Evolutionary conservation across 1,140 invertebrate genomes (phyloP).

Genomic region (Drosophila paulistorum): DNA sequence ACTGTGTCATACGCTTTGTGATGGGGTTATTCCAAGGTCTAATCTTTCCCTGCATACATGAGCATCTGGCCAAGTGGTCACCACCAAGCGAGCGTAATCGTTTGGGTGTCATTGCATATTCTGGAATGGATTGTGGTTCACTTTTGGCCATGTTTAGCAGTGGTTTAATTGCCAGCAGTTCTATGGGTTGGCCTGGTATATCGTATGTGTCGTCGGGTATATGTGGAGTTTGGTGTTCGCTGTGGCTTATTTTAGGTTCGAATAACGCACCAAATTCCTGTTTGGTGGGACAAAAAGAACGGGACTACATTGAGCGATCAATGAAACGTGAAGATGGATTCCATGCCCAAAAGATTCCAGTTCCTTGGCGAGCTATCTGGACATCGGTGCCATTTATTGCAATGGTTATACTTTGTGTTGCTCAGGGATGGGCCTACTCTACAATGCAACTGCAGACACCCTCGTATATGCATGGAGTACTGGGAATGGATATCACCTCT

Average conservation of each 20-base stretch:
- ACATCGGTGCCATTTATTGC: slow-evolving; percentile 92
- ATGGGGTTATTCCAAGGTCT: slow-evolving; percentile 92
- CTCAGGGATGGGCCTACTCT: slow-evolving; percentile 97
- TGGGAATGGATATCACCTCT: slow-evolving; percentile 90
- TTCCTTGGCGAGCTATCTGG: slow-evolving; percentile 90
- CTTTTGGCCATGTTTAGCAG: slow-evolving; percentile 88
- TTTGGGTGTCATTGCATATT: slow-evolving; percentile 85
- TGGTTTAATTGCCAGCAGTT: slow-evolving; percentile 86
- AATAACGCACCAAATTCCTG: slow-evolving; percentile 87
- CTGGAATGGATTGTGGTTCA: slow-evolving; percentile 88
- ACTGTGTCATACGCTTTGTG: slow-evolving; percentile 86
- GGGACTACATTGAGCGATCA: slow-evolving; percentile 85
- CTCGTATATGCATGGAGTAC: slow-evolving; percentile 84
- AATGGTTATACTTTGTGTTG: slow-evolving; percentile 88
- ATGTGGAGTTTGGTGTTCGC: slow-evolving; percentile 85
- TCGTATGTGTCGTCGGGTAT: slow-evolving; percentile 90
- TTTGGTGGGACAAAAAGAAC: slow-evolving; percentile 86
- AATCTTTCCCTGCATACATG: slow-evolving; percentile 91
- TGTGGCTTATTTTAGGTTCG: slow-evolving; percentile 86
- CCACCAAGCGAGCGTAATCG: slow-evolving; percentile 86
- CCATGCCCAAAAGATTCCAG: slow-evolving; percentile 67
- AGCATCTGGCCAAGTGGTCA: slow-evolving; percentile 82
- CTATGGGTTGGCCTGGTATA: slow-evolving; percentile 89
- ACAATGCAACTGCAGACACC: slow-evolving; percentile 96
- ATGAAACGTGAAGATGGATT: slow-evolving; percentile 69